Evolutionary conservation across 2,888 invertebrate genomes (phyloP), one percentile per base, ranked within the genome.

Genomic region (Kuschelorhynchus macadamiae): DNA sequence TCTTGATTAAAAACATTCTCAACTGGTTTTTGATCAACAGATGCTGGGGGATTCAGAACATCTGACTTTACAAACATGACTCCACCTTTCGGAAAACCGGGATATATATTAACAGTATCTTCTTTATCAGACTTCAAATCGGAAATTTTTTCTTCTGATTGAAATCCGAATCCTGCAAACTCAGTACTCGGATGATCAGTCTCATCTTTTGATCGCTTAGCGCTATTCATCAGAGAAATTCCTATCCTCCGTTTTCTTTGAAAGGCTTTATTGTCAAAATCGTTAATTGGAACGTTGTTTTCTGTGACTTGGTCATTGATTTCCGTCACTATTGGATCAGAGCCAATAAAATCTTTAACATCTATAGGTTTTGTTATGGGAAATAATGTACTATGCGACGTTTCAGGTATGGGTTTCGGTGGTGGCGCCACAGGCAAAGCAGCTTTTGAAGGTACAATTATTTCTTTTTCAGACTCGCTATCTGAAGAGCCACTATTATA

Each of bases 231-330:
- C 79, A 81, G 84, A 81, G 71, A 86, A 20, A 88, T 84, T 9
- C 87, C 87, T 59, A 88, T 86, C 56, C 87, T 82, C 65, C 84
- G 83, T 74, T 88, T 88, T 50, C 88, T 80, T 76, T 87, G 85
- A 75, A 87, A 88, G 9, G 83, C 85, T 78, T 87, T 87, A 7
- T 79, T 77, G 71, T 83, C 82, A 50, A 69, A 64, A 47, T 67
- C 52, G 36, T 16, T 39, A 14, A 17, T 46, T 30, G 21, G 16
- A 2, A 14, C 16, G 39, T 2, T 18, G 20, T 39, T 49, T n/a
- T 55, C 53, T 42, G 14, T 11, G 3, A 7, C 33, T 20, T 25
- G 14, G 16, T 5, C 9, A 46, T 62, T 64, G 57, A 21, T 36
- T 57, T 53, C 63, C 32, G 44, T n/a, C 12, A 44, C 16, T 20